These are phyloP conservation scores for Noctua pronuba DNA, from an alignment of 2,888 invertebrate species.

Conservation along the genomic window DNA sequence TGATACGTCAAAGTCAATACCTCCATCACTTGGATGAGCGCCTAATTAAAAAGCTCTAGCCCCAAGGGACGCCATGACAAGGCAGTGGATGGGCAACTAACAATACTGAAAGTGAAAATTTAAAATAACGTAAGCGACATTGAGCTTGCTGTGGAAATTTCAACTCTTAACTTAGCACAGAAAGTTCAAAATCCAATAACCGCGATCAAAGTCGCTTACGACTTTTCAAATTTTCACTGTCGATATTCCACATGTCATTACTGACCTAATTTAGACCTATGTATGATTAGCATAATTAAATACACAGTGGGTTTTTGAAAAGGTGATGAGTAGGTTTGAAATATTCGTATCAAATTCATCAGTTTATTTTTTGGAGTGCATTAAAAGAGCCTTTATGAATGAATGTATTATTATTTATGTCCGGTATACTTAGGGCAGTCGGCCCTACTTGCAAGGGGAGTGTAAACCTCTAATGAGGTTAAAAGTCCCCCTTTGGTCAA, in stretches of 20 bases:
- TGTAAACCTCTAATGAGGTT: neutral
- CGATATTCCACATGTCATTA: constrained; percentile 22
- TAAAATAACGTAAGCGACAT: neutral
- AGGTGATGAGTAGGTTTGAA: constrained; percentile 17
- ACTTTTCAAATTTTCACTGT: neutral
- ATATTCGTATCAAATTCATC: constrained; percentile 17
- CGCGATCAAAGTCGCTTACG: neutral
- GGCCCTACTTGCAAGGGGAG: neutral
- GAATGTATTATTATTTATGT: neutral
- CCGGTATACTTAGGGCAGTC: neutral
- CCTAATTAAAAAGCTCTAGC: constrained; percentile 52
- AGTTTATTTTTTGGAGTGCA: constrained; percentile 11
- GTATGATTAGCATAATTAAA: constrained; percentile 50
- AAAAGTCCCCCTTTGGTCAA: neutral
- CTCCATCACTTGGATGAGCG: constrained; percentile 42
- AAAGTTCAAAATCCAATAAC: neutral
- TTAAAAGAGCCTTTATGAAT: neutral
- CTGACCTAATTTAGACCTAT: constrained; percentile 35
- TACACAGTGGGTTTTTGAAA: constrained; percentile 37
- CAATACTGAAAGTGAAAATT: neutral
- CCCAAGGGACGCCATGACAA: constrained; percentile 42
- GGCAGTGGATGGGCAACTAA: constrained; percentile 19
- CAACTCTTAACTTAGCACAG: accelerated
- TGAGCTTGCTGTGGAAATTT: neutral
- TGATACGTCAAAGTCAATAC: constrained; percentile 37